Percentiles rank a stretch among this genome's conserved stretches.
Conservation (phyloP, 2,113 vertebrate species). For the Clinocottus analis region DNA sequence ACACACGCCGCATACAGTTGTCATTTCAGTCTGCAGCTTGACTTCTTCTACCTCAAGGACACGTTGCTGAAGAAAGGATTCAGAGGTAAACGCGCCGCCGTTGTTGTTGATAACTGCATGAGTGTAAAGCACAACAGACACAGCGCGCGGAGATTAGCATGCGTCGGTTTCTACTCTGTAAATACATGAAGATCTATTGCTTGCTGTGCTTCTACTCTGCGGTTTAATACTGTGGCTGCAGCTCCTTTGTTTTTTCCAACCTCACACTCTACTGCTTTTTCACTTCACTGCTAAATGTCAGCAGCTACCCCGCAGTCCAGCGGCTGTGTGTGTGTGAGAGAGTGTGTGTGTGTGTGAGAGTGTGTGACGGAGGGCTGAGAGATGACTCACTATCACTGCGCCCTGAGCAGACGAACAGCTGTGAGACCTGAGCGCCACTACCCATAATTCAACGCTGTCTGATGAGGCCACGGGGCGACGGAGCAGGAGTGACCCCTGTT, state of each 20-base stretch:
- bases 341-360: conserved; percentile 23
- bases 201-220: neutral
- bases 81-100: neutral
- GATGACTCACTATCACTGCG: conserved; percentile 69
- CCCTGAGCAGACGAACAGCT: conserved; percentile 58
- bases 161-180: neutral
- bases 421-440: conserved; percentile 65
- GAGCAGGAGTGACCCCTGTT: conserved; percentile 57
- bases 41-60: neutral
- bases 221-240: conserved; percentile 16
- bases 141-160: neutral
- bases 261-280: conserved; percentile 23
- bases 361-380: neutral
- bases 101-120: neutral
- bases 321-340: conserved; percentile 33
- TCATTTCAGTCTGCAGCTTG: neutral
- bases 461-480: conserved; percentile 64
- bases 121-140: neutral
- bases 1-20: too few relatives aligned
- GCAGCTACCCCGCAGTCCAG: conserved; percentile 60
- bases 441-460: conserved; percentile 71
- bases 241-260: conserved; percentile 9
- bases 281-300: conserved; percentile 67
- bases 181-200: neutral
- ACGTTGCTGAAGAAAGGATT: too few relatives aligned